Conservation (phyloP, 2,113 vertebrate genomes). For the Brachyistius frenatus region DNA sequence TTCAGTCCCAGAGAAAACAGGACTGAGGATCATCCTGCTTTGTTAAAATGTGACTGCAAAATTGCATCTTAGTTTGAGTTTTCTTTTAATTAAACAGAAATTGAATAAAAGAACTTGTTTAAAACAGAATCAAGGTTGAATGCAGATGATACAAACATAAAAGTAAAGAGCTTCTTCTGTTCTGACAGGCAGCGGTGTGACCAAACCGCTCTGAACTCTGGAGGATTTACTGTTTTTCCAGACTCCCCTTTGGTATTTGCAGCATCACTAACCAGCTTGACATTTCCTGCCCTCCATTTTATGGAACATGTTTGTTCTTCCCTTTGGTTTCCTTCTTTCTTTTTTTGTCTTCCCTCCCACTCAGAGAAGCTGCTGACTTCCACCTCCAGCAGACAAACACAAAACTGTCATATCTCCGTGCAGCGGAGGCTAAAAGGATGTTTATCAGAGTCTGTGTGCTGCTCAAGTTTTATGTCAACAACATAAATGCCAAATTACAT, state of each 20-base stretch:
- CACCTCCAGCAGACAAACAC: background rate
- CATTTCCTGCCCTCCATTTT: constrained; percentile 30
- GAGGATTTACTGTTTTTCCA: background rate
- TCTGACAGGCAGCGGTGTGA: too few species aligned
- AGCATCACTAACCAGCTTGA: constrained; percentile 34
- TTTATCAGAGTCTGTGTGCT: background rate
- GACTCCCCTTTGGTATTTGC: background rate
- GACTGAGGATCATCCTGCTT: too few species aligned
- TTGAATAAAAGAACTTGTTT: too few species aligned
- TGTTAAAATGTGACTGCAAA: too few species aligned
- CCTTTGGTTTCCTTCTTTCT: background rate
- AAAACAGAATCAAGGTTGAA: too few species aligned
- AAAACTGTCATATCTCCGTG: background rate
- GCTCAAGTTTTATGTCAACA: background rate
- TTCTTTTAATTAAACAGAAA: too few species aligned
- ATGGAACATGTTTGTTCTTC: constrained; percentile 11
- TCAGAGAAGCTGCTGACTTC: background rate
- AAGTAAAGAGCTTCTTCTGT: too few species aligned
- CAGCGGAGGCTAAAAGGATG: background rate
- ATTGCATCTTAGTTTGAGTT: too few species aligned
- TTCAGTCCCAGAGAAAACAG: too few species aligned
- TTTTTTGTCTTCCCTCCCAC: background rate
- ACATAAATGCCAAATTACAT: background rate
- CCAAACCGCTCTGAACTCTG: background rate
- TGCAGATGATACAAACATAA: too few species aligned